Percentiles rank a stretch among this genome's conserved stretches.
Evolutionary conservation across 1,140 invertebrate genomes (phyloP).

Genomic region (Drosophila virilis): DNA sequence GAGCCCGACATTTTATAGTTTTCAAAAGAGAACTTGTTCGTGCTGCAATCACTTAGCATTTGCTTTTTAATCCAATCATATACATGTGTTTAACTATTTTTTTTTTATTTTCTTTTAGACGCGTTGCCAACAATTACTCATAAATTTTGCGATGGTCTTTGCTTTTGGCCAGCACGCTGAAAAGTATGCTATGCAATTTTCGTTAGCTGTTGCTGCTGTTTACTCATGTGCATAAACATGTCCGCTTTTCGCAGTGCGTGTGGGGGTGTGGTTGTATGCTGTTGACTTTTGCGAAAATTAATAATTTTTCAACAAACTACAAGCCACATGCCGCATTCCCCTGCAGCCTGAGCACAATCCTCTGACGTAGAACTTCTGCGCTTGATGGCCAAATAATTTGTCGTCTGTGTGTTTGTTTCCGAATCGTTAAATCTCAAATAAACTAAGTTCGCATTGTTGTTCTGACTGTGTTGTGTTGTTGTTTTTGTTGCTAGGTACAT

Average conservation of each 20-base stretch:
- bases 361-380: slow-evolving; percentile 59
- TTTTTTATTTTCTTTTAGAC: slow-evolving; percentile 2
- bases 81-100: slow-evolving; percentile 1
- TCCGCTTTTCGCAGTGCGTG: slow-evolving; percentile 42
- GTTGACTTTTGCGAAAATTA: slow-evolving; percentile 77
- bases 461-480: slow-evolving; percentile 35
- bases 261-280: slow-evolving; percentile 34
- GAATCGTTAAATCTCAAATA: slow-evolving; percentile 77
- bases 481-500: slow-evolving; percentile 60
- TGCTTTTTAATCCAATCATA: neutral
- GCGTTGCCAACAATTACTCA: slow-evolving; percentile 29
- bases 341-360: neutral
- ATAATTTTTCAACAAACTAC: slow-evolving; percentile 62
- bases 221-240: slow-evolving; percentile 73
- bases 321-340: neutral
- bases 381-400: slow-evolving; percentile 80
- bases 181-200: slow-evolving; percentile 66
- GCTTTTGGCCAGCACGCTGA: slow-evolving; percentile 4
- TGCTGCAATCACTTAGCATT: neutral
- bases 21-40: neutral
- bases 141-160: slow-evolving; percentile 20
- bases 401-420: slow-evolving; percentile 75
- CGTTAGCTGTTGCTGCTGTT: slow-evolving; percentile 42
- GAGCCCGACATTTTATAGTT: neutral
- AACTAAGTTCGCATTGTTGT: slow-evolving; percentile 40